Conservation (phyloP, 2,113 vertebrate species). For the Amphiprion ocellaris region DNA sequence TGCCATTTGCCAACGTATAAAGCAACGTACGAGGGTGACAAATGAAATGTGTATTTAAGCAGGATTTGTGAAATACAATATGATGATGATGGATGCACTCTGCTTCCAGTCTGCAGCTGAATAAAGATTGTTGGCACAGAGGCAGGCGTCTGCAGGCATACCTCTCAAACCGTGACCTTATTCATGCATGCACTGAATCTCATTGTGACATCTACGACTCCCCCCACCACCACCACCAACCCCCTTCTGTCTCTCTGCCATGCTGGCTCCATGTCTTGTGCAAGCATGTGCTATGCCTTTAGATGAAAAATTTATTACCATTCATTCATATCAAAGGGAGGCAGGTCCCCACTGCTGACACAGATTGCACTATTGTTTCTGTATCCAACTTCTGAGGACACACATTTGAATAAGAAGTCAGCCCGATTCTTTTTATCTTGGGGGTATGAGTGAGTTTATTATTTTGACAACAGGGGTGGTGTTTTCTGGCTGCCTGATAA, state of each 20-base stretch:
- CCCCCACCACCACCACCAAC: not conserved
- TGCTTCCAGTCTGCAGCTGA: conserved; percentile 48
- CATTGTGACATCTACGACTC: conserved; percentile 74
- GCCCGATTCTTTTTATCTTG: conserved; percentile 54
- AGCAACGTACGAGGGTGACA: conserved; percentile 27
- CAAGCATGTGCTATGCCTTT: conserved; percentile 68
- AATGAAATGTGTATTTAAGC: conserved; percentile 58
- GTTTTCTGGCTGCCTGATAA: conserved; percentile 43
- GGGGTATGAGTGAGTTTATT: conserved; percentile 58
- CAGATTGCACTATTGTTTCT: conserved; percentile 59
- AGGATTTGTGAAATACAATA: conserved; percentile 52
- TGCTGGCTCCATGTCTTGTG: conserved; percentile 58
- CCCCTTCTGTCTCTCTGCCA: conserved; percentile 48
- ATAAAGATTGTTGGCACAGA: conserved; percentile 72
- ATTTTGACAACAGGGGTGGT: conserved; percentile 57
- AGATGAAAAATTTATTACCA: conserved; percentile 77
- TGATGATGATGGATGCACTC: conserved; percentile 65
- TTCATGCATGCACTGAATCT: conserved; percentile 76
- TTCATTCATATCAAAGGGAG: conserved; percentile 78
- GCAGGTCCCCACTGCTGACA: conserved; percentile 59
- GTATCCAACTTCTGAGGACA: conserved; percentile 59
- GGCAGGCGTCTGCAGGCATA: conserved; percentile 72
- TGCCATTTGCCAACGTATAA: conserved; percentile 20
- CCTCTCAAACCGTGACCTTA: conserved; percentile 78
- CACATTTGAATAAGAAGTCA: conserved; percentile 50